Evolutionary conservation across 1,140 invertebrate species (phyloP), one percentile per base, ranked within the genome.

Genomic region (Ceratosolen solmsi): DNA sequence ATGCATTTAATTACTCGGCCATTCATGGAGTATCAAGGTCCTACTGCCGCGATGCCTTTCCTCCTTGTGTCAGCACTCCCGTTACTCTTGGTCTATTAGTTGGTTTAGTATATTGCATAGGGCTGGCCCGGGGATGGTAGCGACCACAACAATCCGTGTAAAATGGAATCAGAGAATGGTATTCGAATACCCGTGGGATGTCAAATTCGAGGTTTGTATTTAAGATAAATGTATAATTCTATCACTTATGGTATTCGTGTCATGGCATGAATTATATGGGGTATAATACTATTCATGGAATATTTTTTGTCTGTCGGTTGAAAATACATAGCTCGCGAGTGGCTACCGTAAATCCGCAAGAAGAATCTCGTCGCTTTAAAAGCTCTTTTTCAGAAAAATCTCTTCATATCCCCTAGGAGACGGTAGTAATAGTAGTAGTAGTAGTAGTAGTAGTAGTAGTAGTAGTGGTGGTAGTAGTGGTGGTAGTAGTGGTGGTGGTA

Each of bases 191-290:
- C 22, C 36, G 33, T 60, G 54, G 54, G 51, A 27, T 58, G 73
- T 75, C 51, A 58, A 75, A 75, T 75, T 75, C 33, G 54, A 75
- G 73, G 54, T 60, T 41, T 38, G 49, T 41, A 36, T 41, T 49
- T 22, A 27, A 41, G 54, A 75, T 60, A 75, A 75, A 60, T 41
- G 73, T 41, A 33, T 41, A 75, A 60, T 60, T 75, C 54, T 17
- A 41, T 30, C 72, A 74, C 70, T 51, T 51, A 49, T 36, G 13
- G 20, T 3, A n/a, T 3, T 49, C 25, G 15, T 36, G 30, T n/a
- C n/a, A 33, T n/a, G 72, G 51, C 3, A n/a, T 36, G 51, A 49
- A 56, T 56, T 74, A 36, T 51, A 25, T 25, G 17, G 25, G 9
- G 2, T 15, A 22, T 22, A n/a, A 51, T 54, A 56, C n/a, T n/a